phyloP scores from a whole-genome alignment of 2,888 invertebrate species.

The Drosophila pegasa region DNA sequence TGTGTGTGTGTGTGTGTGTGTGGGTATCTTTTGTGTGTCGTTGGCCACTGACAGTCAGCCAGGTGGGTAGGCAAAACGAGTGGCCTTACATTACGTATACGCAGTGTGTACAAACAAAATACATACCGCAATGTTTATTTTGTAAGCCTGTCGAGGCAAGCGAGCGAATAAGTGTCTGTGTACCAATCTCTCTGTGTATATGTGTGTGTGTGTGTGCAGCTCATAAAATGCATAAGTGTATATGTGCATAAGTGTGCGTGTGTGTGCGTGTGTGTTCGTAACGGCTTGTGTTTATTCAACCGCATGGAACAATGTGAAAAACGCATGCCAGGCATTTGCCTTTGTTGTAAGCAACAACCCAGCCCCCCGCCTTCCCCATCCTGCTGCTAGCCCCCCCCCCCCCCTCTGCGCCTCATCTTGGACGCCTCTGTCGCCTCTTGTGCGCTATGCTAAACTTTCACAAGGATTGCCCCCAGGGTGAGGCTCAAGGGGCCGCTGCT shows the following conservation, averaged over 20 bases:
- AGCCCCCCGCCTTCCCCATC: neutral
- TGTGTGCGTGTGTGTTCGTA: slow-evolving; percentile 33
- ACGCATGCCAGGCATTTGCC: slow-evolving; percentile 71
- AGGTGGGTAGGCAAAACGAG: slow-evolving; percentile 63
- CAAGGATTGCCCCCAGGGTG: slow-evolving; percentile 64
- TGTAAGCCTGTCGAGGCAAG: slow-evolving; percentile 72
- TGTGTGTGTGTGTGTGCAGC: slow-evolving; percentile 38
- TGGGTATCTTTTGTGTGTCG: slow-evolving; percentile 40
- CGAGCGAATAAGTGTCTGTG: slow-evolving; percentile 71
- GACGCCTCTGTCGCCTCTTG: slow-evolving; percentile 11
- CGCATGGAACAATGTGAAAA: slow-evolving; percentile 76
- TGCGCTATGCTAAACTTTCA: slow-evolving; percentile 69
- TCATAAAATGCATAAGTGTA: slow-evolving; percentile 50
- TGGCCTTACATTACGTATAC: slow-evolving; percentile 74
- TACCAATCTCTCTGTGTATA: slow-evolving; percentile 24
- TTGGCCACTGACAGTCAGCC: slow-evolving; percentile 49
- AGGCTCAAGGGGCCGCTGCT: slow-evolving; percentile 29
- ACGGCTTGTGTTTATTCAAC: slow-evolving; percentile 75
- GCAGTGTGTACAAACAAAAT: slow-evolving; percentile 75
- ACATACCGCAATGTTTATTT: slow-evolving; percentile 78
- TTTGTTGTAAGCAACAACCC: slow-evolving; percentile 39
- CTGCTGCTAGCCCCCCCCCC: neutral
- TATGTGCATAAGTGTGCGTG: slow-evolving; percentile 11
- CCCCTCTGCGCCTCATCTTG: neutral
- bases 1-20: slow-evolving; percentile 13